phyloP scores from a whole-genome alignment of 2,113 vertebrate species.

The Odocoileus hemionus region DNA sequence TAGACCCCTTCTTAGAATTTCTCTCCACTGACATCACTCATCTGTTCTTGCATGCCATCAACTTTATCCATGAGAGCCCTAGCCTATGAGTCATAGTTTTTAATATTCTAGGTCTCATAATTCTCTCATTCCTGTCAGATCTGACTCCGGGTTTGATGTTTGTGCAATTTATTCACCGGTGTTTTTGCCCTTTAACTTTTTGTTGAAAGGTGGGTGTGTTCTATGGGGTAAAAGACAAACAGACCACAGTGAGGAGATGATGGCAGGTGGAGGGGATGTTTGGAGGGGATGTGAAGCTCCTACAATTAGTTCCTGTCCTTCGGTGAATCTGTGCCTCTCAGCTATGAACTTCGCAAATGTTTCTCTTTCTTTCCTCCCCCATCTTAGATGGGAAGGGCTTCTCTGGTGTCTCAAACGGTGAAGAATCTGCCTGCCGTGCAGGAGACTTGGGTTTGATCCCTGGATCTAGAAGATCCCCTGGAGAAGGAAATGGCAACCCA shows the following conservation, averaged over 20 bases:
- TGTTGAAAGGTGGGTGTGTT: not conserved
- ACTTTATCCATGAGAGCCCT: not conserved
- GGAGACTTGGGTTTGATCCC: not conserved
- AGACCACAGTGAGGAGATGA: too few relatives aligned
- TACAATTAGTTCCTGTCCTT: not conserved
- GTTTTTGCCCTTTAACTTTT: not conserved
- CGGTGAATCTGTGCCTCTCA: not conserved
- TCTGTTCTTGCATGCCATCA: not conserved
- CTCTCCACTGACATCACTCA: not conserved
- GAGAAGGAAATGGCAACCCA: not conserved
- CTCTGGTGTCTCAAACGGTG: not conserved
- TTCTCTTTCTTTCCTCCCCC: not conserved
- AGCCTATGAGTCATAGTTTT: not conserved
- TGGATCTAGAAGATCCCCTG: not conserved
- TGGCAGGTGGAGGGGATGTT: not conserved
- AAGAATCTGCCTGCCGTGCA: not conserved
- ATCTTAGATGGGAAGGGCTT: not conserved
- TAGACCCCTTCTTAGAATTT: not conserved
- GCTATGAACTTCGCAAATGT: not conserved
- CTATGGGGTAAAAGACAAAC: not conserved
- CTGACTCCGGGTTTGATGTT: not conserved
- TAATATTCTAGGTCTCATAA: not conserved
- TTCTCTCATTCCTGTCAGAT: not conserved
- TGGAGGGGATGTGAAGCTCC: not conserved
- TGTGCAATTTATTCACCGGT: not conserved